Evolutionary conservation across 2,797 vertebrate species (phyloP), one percentile per base, ranked within the genome.

Genomic region (Microcaecilia unicolor): DNA sequence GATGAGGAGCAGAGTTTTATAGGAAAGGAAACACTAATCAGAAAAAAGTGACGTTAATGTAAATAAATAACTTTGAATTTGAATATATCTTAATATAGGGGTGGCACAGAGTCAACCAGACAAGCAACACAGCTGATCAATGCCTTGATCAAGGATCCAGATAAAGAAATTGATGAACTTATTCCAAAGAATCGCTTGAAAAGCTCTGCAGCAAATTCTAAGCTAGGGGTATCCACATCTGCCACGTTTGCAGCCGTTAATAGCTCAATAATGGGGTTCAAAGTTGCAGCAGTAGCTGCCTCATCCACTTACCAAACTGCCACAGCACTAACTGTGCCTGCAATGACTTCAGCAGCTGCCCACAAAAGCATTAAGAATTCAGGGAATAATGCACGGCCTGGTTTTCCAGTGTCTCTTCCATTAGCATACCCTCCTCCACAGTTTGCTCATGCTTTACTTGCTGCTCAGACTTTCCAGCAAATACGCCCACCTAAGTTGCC

Each of bases 131-230:
- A 86, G 48, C 54, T 86, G 45, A 86, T 86, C 36, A 86, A 81
- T 22, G 83, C 83, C 51, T 56, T 86, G 48, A 86, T 86, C 42
- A 85, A 86, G 52, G 84, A 86, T 66, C 84, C 84, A 5, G 83
- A 85, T 46, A 86, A 86, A 36, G 84, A 86, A 64, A 85, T 86
- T 0, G 84, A 86, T 58, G 84, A 86, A 64, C 78, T 86, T 26
- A 86, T 86, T 53, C 84, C 84, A 78, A 85, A 85, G 79, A 86
- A 80, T 67, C 84, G 80, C 35, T 81, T 86, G 70, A 86, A 84
- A 78, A 83, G 67, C 34, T 76, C 80, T 1, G 60, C 67, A 17
- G 54, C 63, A 27, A 83, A 74, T 65, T 76, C 78, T 59, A 86
- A 85, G 74, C 65, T 59, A 15, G 78, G 76, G 41, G 70, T 62